Conservation (phyloP, 2,888 invertebrate species). For the Rhimphoctona megacephalus region DNA sequence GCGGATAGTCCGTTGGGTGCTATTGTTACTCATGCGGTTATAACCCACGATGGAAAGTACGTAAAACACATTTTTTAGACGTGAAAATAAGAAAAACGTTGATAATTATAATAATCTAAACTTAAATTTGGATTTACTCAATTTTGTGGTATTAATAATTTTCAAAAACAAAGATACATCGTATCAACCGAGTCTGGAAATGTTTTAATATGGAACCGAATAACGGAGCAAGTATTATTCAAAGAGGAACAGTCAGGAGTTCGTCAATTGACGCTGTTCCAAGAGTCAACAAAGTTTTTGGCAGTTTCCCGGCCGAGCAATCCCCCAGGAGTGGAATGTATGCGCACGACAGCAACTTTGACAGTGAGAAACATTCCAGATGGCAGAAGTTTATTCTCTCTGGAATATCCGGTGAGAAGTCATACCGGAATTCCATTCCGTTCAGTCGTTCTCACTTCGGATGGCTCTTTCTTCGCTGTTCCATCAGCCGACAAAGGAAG, state of each 20-base stretch:
- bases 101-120: neutral
- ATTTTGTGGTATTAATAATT: neutral
- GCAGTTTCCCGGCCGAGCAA: constrained; percentile 90
- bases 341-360: constrained; percentile 89
- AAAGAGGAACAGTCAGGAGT: constrained; percentile 94
- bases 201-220: constrained; percentile 94
- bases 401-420: constrained; percentile 93
- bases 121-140: neutral
- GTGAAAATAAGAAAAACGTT: neutral
- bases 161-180: constrained; percentile 87
- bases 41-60: constrained; percentile 93
- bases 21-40: constrained; percentile 96
- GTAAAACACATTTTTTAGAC: constrained; percentile 62
- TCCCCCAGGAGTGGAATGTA: constrained; percentile 88
- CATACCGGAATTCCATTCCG: constrained; percentile 90
- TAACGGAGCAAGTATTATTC: constrained; percentile 91
- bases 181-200: constrained; percentile 97
- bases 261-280: constrained; percentile 90
- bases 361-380: constrained; percentile 91
- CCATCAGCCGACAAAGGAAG: constrained; percentile 93
- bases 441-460: constrained; percentile 92
- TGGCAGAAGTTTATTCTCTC: constrained; percentile 91
- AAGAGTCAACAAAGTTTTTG: constrained; percentile 91
- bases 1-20: constrained; percentile 97
- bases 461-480: constrained; percentile 91